Conservation (phyloP, 2,113 vertebrate genomes). For the Mustela lutreola region DNA sequence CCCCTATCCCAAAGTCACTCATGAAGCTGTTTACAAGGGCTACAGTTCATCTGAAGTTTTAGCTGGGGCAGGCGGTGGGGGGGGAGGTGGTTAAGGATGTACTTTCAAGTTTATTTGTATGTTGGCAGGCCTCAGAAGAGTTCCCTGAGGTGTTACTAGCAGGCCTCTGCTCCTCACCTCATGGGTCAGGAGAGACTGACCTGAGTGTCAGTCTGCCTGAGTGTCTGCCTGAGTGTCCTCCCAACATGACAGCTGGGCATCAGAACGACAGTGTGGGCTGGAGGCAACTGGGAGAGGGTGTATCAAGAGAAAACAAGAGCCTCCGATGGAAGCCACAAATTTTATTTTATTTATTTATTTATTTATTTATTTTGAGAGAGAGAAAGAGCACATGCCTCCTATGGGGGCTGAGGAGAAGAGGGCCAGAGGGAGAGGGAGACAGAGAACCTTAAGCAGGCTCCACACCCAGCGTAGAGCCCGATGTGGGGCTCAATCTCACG, state of each 20-base stretch:
- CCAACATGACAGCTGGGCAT: not conserved
- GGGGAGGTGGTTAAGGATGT: not conserved
- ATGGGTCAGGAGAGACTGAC: not conserved
- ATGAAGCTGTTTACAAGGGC: not conserved
- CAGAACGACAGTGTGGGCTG: not conserved
- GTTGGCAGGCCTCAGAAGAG: not conserved
- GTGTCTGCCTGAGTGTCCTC: not conserved
- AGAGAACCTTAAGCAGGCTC: not conserved
- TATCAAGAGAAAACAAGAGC: not conserved
- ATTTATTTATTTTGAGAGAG: not conserved
- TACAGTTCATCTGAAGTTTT: not conserved
- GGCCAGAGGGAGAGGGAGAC: not conserved
- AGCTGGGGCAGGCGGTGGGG: accelerated
- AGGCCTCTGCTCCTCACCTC: not conserved
- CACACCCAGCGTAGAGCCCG: accelerated
- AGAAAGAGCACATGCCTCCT: not conserved
- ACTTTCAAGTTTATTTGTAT: not conserved
- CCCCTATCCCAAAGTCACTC: not conserved
- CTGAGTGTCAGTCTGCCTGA: not conserved
- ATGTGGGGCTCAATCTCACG: not conserved
- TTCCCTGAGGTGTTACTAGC: not conserved
- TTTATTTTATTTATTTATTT: too few species aligned
- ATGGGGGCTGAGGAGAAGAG: not conserved
- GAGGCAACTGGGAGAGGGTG: not conserved
- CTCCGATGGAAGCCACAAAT: not conserved